Base-by-base conservation (phyloP, 2,888 invertebrate genomes). In the Masnerella sp. region DNA sequence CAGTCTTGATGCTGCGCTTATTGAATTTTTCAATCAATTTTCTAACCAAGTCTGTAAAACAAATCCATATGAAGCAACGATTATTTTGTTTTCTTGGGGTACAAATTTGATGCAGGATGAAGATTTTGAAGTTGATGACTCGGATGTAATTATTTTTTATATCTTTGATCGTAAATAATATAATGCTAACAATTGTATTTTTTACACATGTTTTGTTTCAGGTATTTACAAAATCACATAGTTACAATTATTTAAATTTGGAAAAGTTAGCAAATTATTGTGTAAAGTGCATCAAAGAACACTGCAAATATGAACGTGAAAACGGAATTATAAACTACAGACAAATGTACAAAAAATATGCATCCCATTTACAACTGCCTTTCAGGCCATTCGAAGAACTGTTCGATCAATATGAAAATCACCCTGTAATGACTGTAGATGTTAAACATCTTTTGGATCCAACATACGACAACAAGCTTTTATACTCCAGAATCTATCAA, bases 91-190 rank as follows among this genome's bases (percentile, higher is more conserved):
- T 51, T 80, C 78, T 34, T 87, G 87, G 87, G 79, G 82, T n/a
- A 74, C 81, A 9, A 77, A 80, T 9, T 75, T 84, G 0, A 72
- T 82, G 2, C 80, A 81, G 1, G 78, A 84, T 20, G 73, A 68
- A 2, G 78, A 84, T 65, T 82, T 82, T 14, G 83, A 87, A 76
- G 84, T 84, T 83, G 86, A 87, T 40, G 85, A 86, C 14, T 82
- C 82, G 2, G 85, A 84, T 36, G 87, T 86, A 79, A 83, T 81
- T 77, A 25, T 25, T 12, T 17, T 12, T 25, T 15, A 1, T 40
- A n/a, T n/a, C n/a, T n/a, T n/a, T n/a, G n/a, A n/a, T n/a, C n/a
- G n/a, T n/a, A n/a, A 15, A 0, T 32, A 25, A 52, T 5, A 18
- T 32, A 18, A 34, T 11, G 15, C 34, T 47, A n/a, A n/a, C n/a